A percentile compares a stretch with the other conserved stretches of the same genome.
phyloP scores from a whole-genome alignment of 2,888 invertebrate species.

The Leptinotarsa tumamoca region DNA sequence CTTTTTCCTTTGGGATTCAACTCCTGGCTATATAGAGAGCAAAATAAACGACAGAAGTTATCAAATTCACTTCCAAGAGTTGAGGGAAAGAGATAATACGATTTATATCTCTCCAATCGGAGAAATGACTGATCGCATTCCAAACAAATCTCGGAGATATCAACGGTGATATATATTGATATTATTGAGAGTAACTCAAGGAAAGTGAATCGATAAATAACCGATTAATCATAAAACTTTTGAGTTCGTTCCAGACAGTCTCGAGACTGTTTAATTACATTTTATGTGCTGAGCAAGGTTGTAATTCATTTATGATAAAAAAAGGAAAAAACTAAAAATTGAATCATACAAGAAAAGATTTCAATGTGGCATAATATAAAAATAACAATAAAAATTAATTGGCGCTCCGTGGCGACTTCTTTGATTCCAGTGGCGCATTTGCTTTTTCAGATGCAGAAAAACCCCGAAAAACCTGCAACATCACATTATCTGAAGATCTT shows the following conservation, averaged over 20 bases:
- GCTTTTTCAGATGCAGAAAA: too few relatives aligned
- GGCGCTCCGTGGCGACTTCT: too few relatives aligned
- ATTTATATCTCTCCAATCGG: conserved; percentile 35
- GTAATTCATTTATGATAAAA: too few relatives aligned
- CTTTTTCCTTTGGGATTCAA: conserved; percentile 50
- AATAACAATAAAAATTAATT: too few relatives aligned
- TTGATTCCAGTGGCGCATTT: too few relatives aligned
- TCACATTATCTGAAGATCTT: too few relatives aligned
- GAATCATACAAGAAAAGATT: too few relatives aligned
- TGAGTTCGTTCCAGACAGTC: neutral
- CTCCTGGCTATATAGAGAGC: conserved; percentile 22
- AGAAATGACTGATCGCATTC: conserved; percentile 31
- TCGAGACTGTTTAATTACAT: neutral
- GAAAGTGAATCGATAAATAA: neutral
- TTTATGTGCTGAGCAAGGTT: neutral
- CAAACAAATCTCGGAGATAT: conserved; percentile 19
- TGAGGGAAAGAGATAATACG: conserved; percentile 34
- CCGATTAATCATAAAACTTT: neutral
- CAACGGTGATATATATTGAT: neutral
- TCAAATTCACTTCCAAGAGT: conserved; percentile 30
- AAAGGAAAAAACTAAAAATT: too few relatives aligned
- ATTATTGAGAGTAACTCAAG: neutral
- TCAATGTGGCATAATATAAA: too few relatives aligned
- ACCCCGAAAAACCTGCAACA: too few relatives aligned
- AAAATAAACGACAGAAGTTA: conserved; percentile 40